A percentile compares a stretch with the other conserved stretches of the same genome.
These are phyloP conservation scores for Ailuropoda melanoleuca DNA, from an alignment of 2,113 vertebrate genomes.

Conservation along the genomic window DNA sequence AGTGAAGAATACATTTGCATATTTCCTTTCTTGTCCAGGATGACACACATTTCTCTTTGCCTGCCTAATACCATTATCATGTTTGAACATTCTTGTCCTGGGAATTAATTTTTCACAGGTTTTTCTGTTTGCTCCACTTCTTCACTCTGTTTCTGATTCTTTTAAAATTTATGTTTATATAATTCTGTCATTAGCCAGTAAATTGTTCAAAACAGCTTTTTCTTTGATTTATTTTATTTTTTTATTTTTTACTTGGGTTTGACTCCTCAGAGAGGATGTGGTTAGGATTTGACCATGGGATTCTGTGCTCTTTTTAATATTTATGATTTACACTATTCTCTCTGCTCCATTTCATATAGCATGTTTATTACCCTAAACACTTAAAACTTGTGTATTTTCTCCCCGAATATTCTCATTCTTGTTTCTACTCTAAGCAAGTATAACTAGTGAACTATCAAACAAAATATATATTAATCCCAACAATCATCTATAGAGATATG, in stretches of 20 bases:
- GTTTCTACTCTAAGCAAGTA: background rate
- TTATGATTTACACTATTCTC: background rate
- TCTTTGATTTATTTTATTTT: constrained; percentile 31
- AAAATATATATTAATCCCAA: background rate
- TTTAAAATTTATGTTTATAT: constrained; percentile 47
- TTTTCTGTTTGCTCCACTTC: constrained; percentile 60
- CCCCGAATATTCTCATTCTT: background rate
- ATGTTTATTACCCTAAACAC: constrained; percentile 36
- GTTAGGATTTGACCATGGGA: background rate
- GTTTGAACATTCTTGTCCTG: constrained; percentile 68
- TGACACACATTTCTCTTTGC: constrained; percentile 73
- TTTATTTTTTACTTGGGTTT: background rate
- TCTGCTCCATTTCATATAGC: background rate
- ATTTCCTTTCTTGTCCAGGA: constrained; percentile 71
- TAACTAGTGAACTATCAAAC: background rate
- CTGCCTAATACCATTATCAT: constrained; percentile 71
- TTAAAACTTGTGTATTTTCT: background rate
- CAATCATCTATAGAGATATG: background rate
- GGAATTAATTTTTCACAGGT: constrained; percentile 74
- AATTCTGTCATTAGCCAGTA: constrained; percentile 54
- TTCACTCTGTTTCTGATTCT: constrained; percentile 49
- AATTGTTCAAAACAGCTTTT: constrained; percentile 54
- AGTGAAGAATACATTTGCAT: constrained; percentile 79
- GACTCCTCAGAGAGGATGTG: background rate
- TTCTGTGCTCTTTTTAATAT: constrained; percentile 30